Evolutionary conservation across 2,797 vertebrate species (phyloP).

Genomic region (Pseudochirops corinnae): DNA sequence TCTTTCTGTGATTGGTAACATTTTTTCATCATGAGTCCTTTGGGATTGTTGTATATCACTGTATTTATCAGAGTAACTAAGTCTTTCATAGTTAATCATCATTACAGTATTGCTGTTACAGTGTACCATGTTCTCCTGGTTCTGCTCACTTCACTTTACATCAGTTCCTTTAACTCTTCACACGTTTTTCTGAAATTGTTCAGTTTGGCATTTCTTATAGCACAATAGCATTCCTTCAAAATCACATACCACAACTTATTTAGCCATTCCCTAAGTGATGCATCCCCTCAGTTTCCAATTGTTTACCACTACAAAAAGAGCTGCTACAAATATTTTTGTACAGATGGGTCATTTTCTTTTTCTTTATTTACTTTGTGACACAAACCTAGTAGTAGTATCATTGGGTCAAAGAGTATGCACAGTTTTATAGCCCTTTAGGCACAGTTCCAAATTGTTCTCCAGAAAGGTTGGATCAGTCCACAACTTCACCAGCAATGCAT

Average conservation of each 20-base stretch:
- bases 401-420: not conserved
- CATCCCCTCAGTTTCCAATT: not conserved
- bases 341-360: not conserved
- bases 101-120: not conserved
- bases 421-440: not conserved
- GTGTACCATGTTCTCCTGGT: not conserved
- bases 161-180: not conserved
- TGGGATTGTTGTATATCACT: not conserved
- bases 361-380: not conserved
- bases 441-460: not conserved
- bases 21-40: not conserved
- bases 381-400: not conserved
- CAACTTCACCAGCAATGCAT: no score
- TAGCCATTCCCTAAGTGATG: not conserved
- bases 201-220: not conserved
- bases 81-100: not conserved
- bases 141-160: not conserved
- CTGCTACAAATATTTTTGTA: not conserved
- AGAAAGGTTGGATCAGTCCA: not conserved
- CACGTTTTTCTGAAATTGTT: not conserved
- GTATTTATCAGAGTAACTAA: not conserved
- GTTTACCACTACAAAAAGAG: not conserved
- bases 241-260: not conserved
- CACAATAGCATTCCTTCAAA: not conserved
- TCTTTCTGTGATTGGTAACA: not conserved